These are phyloP conservation scores for Hypocryptadius cinnamomeus DNA, from an alignment of 2,113 vertebrate genomes.

Conservation along the genomic window DNA sequence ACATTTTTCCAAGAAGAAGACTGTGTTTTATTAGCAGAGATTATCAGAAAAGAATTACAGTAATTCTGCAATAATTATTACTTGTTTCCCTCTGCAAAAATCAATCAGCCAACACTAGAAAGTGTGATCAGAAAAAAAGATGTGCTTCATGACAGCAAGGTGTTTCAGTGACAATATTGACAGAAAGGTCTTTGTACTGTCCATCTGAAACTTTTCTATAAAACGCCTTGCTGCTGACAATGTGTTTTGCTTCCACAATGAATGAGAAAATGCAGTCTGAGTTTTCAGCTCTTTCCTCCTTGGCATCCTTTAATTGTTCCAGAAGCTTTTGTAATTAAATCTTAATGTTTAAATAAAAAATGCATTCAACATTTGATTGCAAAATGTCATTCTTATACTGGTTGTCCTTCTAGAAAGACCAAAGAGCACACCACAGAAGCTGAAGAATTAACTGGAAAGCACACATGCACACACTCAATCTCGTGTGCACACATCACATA, in stretches of 20 bases:
- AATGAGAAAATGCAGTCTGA: slow-evolving; percentile 54
- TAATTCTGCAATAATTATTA: slow-evolving; percentile 2
- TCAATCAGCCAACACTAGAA: background rate
- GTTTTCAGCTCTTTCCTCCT: slow-evolving; percentile 52
- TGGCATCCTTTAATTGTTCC: slow-evolving; percentile 63
- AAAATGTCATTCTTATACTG: slow-evolving; percentile 30
- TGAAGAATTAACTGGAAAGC: background rate
- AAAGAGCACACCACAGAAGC: background rate
- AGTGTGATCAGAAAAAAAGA: background rate
- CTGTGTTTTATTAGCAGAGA: background rate
- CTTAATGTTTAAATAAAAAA: slow-evolving; percentile 73
- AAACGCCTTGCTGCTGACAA: slow-evolving; percentile 17
- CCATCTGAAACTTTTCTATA: slow-evolving; percentile 44
- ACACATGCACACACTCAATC: accelerated
- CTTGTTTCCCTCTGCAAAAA: slow-evolving; percentile 22
- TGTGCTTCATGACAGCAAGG: background rate
- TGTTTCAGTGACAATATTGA: slow-evolving; percentile 24
- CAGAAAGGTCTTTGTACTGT: slow-evolving; percentile 5
- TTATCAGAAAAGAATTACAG: background rate
- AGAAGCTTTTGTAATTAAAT: slow-evolving; percentile 75
- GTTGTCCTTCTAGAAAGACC: background rate
- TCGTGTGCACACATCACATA: accelerated
- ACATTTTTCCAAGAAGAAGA: slow-evolving; percentile 11
- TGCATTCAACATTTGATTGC: slow-evolving; percentile 12
- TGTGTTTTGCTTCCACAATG: slow-evolving; percentile 59